phyloP scores from a whole-genome alignment of 2,888 invertebrate species.

The Acrobeloides nanus region DNA sequence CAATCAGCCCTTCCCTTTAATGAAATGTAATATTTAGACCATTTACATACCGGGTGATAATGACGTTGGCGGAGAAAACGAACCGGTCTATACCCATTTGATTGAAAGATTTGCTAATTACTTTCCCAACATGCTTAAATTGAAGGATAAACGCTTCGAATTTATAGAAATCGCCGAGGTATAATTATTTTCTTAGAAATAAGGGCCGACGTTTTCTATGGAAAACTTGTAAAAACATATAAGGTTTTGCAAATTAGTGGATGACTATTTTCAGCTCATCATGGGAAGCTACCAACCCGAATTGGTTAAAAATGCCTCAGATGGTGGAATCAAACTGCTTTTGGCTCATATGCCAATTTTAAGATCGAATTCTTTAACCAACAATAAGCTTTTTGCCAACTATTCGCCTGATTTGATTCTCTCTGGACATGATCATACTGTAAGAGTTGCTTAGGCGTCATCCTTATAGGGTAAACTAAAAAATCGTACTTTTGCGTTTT shows the following conservation, averaged over 20 bases:
- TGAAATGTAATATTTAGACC: too few species aligned
- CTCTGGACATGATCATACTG: constrained; percentile 58
- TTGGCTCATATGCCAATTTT: constrained; percentile 22
- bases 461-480: too few species aligned
- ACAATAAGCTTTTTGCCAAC: constrained; percentile 11
- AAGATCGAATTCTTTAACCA: constrained; percentile 6
- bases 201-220: too few species aligned
- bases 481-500: too few species aligned
- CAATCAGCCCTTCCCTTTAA: too few species aligned
- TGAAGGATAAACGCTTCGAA: constrained; percentile 8
- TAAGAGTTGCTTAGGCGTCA: constrained; percentile 10
- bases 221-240: too few species aligned
- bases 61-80: constrained; percentile 85
- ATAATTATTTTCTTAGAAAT: too few species aligned
- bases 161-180: constrained; percentile 3
- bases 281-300: too few species aligned
- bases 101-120: constrained; percentile 7
- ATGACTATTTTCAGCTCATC: too few species aligned
- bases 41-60: constrained; percentile 89
- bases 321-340: constrained; percentile 11
- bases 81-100: constrained; percentile 23
- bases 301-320: background rate
- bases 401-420: constrained; percentile 53
- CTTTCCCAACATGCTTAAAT: constrained; percentile 5
- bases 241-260: too few species aligned